Evolutionary conservation across 2,113 vertebrate genomes (phyloP).

Genomic region (Brachionichthys hirsutus): DNA sequence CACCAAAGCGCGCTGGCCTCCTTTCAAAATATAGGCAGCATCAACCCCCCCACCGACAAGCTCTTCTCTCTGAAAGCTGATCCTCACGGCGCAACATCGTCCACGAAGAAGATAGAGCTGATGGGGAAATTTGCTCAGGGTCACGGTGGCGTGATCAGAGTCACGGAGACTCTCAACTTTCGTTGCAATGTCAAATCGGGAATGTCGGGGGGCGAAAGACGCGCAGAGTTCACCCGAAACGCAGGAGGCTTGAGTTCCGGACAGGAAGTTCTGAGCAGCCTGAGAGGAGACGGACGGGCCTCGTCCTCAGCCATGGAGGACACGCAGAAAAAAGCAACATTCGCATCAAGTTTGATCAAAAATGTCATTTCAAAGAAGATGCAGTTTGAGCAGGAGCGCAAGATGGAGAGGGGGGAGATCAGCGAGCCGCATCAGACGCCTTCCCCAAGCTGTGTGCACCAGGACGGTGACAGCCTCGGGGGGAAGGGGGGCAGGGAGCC

Average conservation of each 20-base stretch:
- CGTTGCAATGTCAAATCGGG: conserved; percentile 81
- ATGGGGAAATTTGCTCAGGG: conserved; percentile 73
- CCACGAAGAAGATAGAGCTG: conserved; percentile 66
- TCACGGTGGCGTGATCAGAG: conserved; percentile 79
- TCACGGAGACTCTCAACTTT: conserved; percentile 84
- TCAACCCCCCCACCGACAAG: conserved; percentile 77
- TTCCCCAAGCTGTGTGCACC: conserved; percentile 45
- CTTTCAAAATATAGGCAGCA: conserved; percentile 61
- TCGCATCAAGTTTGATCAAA: conserved; percentile 92
- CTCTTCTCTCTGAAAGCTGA: conserved; percentile 66
- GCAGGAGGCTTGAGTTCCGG: conserved; percentile 76
- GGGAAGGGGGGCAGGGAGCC: conserved; percentile 67
- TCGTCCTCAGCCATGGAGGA: conserved; percentile 74
- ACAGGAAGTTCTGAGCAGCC: conserved; percentile 79
- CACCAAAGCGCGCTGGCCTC: conserved; percentile 60
- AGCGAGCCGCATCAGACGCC: conserved; percentile 69
- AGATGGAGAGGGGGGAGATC: conserved; percentile 94
- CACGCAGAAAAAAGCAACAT: conserved; percentile 86
- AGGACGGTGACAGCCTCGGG: conserved; percentile 57
- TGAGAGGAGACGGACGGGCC: conserved; percentile 59
- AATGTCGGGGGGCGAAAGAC: conserved; percentile 62
- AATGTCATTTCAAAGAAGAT: conserved; percentile 98
- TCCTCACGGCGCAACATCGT: conserved; percentile 49
- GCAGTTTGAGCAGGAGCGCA: conserved; percentile 94
- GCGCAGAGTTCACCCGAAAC: conserved; percentile 69